A percentile compares a stretch with the other conserved stretches of the same genome.
Conservation (phyloP, 2,888 invertebrate genomes). For the Brachypalpus laphriformis region DNA sequence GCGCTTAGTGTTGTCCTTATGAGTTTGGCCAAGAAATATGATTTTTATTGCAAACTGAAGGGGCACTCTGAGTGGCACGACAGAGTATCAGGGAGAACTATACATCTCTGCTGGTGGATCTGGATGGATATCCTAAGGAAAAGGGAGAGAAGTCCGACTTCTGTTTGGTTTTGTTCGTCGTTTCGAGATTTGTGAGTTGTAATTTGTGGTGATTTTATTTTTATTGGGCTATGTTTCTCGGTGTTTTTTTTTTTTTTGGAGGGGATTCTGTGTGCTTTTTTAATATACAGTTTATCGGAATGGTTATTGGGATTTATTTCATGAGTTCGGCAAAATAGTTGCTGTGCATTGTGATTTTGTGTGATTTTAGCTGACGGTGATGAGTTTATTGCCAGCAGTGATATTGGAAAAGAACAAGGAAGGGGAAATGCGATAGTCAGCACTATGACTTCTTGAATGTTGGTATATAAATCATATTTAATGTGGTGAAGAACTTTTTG, state of each 20-base stretch:
- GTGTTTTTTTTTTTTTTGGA: neutral
- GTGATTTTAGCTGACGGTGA: slow-evolving; percentile 44
- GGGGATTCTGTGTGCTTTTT: neutral
- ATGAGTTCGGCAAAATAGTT: slow-evolving; percentile 49
- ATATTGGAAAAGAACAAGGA: neutral
- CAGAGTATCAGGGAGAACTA: too few relatives aligned
- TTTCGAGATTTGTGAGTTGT: slow-evolving; percentile 62
- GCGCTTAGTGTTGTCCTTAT: slow-evolving; percentile 68
- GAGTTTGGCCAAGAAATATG: slow-evolving; percentile 68
- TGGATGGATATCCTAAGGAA: neutral
- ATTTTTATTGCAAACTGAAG: slow-evolving; percentile 72
- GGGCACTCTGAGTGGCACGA: slow-evolving; percentile 52
- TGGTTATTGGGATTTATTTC: slow-evolving; percentile 63
- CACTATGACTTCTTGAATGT: neutral
- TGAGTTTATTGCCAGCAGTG: slow-evolving; percentile 14
- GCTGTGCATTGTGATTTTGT: slow-evolving; percentile 41
- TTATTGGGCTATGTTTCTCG: slow-evolving; percentile 48
- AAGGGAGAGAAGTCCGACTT: slow-evolving; percentile 3
- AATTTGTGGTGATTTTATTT: slow-evolving; percentile 71
- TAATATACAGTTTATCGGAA: slow-evolving; percentile 44
- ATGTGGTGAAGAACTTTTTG: neutral
- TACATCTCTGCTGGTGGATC: too few relatives aligned
- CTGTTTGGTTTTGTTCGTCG: slow-evolving; percentile 16
- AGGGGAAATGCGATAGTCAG: slow-evolving; percentile 3
- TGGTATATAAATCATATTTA: too few relatives aligned